Conservation (phyloP, 2,797 vertebrate species). For the Sciurus carolinensis region DNA sequence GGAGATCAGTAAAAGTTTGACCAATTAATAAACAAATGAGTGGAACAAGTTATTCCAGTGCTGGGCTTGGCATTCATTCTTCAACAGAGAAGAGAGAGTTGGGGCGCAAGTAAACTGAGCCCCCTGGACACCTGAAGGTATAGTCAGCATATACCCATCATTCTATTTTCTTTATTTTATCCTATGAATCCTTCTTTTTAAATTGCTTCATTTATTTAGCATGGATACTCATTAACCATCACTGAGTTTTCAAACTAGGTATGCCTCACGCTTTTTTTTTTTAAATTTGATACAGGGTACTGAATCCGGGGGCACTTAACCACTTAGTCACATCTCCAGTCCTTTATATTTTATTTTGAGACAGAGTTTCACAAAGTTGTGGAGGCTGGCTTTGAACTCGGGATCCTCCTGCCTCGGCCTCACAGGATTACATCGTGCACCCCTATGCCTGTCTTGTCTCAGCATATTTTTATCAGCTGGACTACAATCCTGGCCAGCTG, state of each 20-base stretch:
- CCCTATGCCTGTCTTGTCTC: too few species aligned
- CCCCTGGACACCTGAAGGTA: accelerated
- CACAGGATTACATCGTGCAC: too few species aligned
- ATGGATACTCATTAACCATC: neutral
- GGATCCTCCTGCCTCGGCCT: too few species aligned
- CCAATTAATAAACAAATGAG: neutral
- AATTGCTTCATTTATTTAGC: neutral
- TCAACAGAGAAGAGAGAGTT: neutral
- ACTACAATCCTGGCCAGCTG: neutral
- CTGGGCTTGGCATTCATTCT: neutral
- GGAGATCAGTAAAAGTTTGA: neutral
- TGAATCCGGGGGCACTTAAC: too few species aligned
- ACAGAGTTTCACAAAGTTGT: too few species aligned
- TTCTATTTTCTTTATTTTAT: neutral
- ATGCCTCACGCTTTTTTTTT: neutral
- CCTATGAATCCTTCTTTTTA: neutral
- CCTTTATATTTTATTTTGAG: too few species aligned
- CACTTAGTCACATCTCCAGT: too few species aligned
- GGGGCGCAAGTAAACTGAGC: neutral
- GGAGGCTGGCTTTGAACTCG: too few species aligned
- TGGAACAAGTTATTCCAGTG: neutral
- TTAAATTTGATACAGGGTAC: too few species aligned
- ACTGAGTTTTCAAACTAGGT: neutral
- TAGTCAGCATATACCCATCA: accelerated
- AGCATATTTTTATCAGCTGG: neutral